Evolutionary conservation across 2,888 invertebrate genomes (phyloP), one percentile per base, ranked within the genome.

Genomic region (Pinctada fucata): DNA sequence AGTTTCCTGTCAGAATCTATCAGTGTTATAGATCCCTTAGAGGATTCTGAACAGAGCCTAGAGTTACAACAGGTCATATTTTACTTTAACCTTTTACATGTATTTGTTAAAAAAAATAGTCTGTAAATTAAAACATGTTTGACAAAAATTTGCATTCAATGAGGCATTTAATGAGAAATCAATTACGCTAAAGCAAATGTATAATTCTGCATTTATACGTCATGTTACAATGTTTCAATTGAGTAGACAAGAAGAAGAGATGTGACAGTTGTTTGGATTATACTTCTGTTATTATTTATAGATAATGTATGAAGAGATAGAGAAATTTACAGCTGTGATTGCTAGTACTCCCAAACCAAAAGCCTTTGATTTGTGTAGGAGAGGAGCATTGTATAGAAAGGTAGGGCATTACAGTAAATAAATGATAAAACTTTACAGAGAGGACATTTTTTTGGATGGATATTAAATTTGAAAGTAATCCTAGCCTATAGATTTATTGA

Each of bases 301-400:
- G 89, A 88, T 88, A 63, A 79, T 89, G 66, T 79, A 79, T 63
- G 86, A 89, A 73, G 92, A 92, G 79, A 88, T 91, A 66, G 87
- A 88, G 45, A 88, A 88, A 66, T 79, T 92, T 73, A 89, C 87
- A 13, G 76, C 83, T 47, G 81, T 82, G 4, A 91, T 92, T 72
- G 84, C 88, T 31, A 79, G 71, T 16, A 69, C 81, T n/a, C 76
- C 81, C 2, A 85, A 85, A 75, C 89, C 90, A n/a, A 86, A 85
- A 76, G 88, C 91, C 3, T 92, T 91, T 88, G 89, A 91, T 75
- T 85, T 86, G 48, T 91, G 91, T 76, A 79, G 92, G 13, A 84
- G 92, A 78, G 92, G 92, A 45, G 92, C 91, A 13, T 80, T 92
- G 3, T 88, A 87, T 66, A 85, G 92, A 69, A 92, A 92, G 89